Evolutionary conservation across 2,888 invertebrate species (phyloP).

Genomic region (Sclerodermus sp.): DNA sequence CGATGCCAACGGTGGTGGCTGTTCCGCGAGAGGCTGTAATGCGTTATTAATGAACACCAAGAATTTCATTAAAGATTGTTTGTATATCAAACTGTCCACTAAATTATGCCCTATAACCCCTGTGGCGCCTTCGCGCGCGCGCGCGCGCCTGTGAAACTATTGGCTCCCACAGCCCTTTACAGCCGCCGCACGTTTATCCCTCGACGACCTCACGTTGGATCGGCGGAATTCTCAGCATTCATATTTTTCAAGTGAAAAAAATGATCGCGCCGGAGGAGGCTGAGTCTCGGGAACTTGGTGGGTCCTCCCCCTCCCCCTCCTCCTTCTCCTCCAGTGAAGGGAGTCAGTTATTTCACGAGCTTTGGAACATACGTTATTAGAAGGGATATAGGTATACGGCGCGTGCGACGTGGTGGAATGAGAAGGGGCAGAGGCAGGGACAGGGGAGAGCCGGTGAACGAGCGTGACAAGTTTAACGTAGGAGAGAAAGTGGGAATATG

Average conservation of each 20-base stretch:
- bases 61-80: slow-evolving; percentile 70
- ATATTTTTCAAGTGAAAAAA: too few relatives aligned
- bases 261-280: too few relatives aligned
- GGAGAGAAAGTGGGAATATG: neutral
- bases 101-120: slow-evolving; percentile 61
- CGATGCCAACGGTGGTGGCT: slow-evolving; percentile 35
- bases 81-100: slow-evolving; percentile 67
- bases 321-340: too few relatives aligned
- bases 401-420: slow-evolving; percentile 19
- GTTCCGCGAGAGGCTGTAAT: slow-evolving; percentile 58
- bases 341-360: slow-evolving; percentile 48
- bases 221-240: too few relatives aligned
- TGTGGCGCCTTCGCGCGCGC: slow-evolving; percentile 47
- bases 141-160: slow-evolving; percentile 43
- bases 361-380: slow-evolving; percentile 47
- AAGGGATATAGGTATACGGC: slow-evolving; percentile 33
- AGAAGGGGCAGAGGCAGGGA: neutral
- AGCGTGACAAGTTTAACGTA: neutral
- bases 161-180: slow-evolving; percentile 35
- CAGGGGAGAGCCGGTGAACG: neutral
- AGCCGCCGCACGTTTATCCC: neutral
- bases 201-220: too few relatives aligned
- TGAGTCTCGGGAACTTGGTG: too few relatives aligned
- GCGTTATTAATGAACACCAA: slow-evolving; percentile 70
- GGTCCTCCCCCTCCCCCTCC: too few relatives aligned